Conservation (phyloP, 2,888 invertebrate genomes). For the Phaonia tiefii region DNA sequence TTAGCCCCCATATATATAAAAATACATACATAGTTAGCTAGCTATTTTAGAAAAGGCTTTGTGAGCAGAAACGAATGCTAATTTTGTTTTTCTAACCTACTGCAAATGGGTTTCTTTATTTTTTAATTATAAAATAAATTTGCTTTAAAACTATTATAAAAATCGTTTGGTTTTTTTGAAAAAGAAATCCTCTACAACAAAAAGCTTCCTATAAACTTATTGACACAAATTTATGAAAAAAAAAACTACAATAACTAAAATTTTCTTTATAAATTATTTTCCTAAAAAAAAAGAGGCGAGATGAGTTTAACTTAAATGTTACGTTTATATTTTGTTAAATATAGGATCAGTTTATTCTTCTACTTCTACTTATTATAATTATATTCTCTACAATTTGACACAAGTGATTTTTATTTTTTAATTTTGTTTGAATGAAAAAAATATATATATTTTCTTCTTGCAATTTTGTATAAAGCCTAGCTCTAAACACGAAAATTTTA, state of each 20-base stretch:
- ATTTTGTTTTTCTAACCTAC: neutral
- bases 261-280: neutral
- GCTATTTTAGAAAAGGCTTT: neutral
- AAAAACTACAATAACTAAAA: neutral
- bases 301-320: constrained; percentile 7
- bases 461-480: neutral
- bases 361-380: no score
- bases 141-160: constrained; percentile 20
- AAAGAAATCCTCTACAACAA: neutral
- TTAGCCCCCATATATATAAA: no score
- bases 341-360: neutral
- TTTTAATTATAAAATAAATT: constrained; percentile 6
- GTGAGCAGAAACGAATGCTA: neutral
- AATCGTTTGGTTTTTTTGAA: neutral
- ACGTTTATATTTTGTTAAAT: constrained; percentile 19
- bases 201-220: constrained; percentile 33
- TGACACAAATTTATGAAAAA: neutral
- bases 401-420: neutral
- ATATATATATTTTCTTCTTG: no score
- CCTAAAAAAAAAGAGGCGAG: neutral
- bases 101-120: neutral
- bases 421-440: constrained; percentile 3
- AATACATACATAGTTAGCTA: neutral
- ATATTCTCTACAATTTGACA: constrained; percentile 1
- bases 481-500: neutral